Conservation (phyloP, 2,113 vertebrate genomes). For the Chionodraco myersi region DNA sequence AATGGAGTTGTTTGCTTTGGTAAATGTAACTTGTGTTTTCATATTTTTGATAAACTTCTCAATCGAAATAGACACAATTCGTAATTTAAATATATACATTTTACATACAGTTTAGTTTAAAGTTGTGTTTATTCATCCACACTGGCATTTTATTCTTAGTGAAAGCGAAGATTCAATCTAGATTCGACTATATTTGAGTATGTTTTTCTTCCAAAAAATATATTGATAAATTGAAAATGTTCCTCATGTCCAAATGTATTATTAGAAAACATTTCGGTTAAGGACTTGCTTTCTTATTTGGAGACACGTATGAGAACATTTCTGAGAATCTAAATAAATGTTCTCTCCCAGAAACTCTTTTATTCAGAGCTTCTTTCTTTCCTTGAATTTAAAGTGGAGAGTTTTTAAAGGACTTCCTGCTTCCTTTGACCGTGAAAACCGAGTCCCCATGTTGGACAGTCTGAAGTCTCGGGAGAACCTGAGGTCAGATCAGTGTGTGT, state of each 20-base stretch:
- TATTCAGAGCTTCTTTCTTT: neutral
- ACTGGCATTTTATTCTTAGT: neutral
- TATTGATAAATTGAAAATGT: neutral
- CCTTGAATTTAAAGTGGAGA: neutral
- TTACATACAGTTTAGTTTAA: neutral
- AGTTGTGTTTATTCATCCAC: neutral
- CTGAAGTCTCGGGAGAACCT: neutral
- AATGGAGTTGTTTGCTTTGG: neutral
- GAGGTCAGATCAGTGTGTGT: constrained; percentile 41
- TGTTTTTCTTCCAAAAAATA: no score
- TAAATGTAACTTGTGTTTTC: neutral
- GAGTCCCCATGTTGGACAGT: neutral
- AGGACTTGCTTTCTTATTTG: no score
- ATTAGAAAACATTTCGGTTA: no score
- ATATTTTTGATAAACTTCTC: neutral
- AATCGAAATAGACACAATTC: no score
- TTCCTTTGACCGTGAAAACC: neutral
- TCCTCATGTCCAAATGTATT: no score
- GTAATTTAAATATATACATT: neutral
- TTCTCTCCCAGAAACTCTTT: neutral
- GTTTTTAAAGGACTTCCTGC: constrained; percentile 4
- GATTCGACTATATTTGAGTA: neutral
- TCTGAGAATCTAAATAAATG: neutral
- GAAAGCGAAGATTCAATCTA: neutral
- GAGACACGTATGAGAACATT: neutral